phyloP scores from a whole-genome alignment of 2,888 invertebrate species.

The Salticus scenicus region DNA sequence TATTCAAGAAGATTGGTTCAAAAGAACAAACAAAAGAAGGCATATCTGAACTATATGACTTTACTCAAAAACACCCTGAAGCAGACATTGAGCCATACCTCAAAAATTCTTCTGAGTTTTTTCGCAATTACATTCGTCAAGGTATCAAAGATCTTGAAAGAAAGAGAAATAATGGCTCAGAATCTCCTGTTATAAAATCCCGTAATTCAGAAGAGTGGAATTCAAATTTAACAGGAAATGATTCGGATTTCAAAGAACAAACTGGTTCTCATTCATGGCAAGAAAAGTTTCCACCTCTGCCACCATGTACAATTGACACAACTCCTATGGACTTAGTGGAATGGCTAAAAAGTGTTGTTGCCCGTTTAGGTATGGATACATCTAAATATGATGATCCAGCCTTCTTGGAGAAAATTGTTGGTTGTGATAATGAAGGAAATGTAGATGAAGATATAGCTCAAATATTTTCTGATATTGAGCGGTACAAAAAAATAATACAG shows the following conservation, averaged over 20 bases:
- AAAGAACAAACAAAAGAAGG: slow-evolving; percentile 89
- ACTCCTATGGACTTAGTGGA: slow-evolving; percentile 69
- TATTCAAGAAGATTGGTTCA: slow-evolving; percentile 91
- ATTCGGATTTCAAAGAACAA: slow-evolving; percentile 40
- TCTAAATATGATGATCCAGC: slow-evolving; percentile 64
- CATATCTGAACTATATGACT: slow-evolving; percentile 86
- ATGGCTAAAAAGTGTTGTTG: slow-evolving; percentile 69
- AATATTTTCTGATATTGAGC: slow-evolving; percentile 49
- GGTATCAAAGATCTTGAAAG: slow-evolving; percentile 82
- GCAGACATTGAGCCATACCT: slow-evolving; percentile 90
- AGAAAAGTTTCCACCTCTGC: slow-evolving; percentile 65
- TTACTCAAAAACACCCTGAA: slow-evolving; percentile 86
- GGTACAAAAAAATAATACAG: slow-evolving; percentile 49
- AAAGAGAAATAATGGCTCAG: slow-evolving; percentile 74
- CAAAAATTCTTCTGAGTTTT: slow-evolving; percentile 87
- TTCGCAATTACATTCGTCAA: slow-evolving; percentile 89
- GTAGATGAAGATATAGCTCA: slow-evolving; percentile 46
- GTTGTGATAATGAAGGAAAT: slow-evolving; percentile 42
- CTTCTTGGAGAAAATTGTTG: slow-evolving; percentile 46
- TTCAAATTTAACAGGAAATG: slow-evolving; percentile 46
- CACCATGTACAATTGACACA: slow-evolving; percentile 64
- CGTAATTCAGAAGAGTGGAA: slow-evolving; percentile 36
- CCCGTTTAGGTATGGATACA: slow-evolving; percentile 65
- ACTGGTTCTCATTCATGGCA: slow-evolving; percentile 37
- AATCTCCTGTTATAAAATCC: slow-evolving; percentile 13